Percentiles rank a stretch among this genome's conserved stretches.
phyloP scores from a whole-genome alignment of 30 jellyfish, hydroid and myxozoan species.

The Turritopsis rubra region DNA sequence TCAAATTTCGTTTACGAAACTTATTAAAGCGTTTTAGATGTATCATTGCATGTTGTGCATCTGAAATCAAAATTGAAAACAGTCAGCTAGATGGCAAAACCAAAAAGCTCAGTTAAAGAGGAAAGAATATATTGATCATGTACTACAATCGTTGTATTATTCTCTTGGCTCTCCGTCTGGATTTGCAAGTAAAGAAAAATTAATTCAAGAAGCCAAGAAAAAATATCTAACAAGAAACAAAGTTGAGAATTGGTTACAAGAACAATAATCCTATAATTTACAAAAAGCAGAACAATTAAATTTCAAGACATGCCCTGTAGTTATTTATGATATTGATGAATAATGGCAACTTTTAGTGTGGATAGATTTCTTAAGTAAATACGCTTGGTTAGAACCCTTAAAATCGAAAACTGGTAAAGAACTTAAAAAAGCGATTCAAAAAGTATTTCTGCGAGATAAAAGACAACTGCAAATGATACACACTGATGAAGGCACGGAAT shows the following conservation, averaged over 20 bases:
- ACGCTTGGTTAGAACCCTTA: slow-evolving; percentile 51
- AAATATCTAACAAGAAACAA: too few species aligned
- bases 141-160: not conserved
- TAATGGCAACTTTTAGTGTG: slow-evolving; percentile 35
- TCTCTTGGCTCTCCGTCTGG: slow-evolving; percentile 4
- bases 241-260: slow-evolving; percentile 11
- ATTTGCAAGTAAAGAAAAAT: not conserved
- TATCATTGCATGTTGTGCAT: too few species aligned
- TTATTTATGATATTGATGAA: slow-evolving; percentile 38
- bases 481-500: slow-evolving; percentile 54
- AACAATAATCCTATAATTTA: slow-evolving; percentile 24
- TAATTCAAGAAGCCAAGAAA: not conserved
- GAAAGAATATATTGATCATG: not conserved
- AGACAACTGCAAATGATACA: slow-evolving; percentile 31
- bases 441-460: not conserved
- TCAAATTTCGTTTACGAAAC: too few species aligned
- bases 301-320: slow-evolving; percentile 30
- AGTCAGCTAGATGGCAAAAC: too few species aligned
- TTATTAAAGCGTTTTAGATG: too few species aligned
- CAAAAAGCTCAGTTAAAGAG: too few species aligned
- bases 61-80: too few species aligned
- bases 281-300: slow-evolving; percentile 27
- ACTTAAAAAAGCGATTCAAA: slow-evolving; percentile 25
- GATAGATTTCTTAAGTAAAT: slow-evolving; percentile 51
- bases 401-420: slow-evolving; percentile 36